These are phyloP conservation scores for Bursaphelenchus okinawaensis DNA, from an alignment of 2,888 invertebrate genomes.

Conservation along the genomic window DNA sequence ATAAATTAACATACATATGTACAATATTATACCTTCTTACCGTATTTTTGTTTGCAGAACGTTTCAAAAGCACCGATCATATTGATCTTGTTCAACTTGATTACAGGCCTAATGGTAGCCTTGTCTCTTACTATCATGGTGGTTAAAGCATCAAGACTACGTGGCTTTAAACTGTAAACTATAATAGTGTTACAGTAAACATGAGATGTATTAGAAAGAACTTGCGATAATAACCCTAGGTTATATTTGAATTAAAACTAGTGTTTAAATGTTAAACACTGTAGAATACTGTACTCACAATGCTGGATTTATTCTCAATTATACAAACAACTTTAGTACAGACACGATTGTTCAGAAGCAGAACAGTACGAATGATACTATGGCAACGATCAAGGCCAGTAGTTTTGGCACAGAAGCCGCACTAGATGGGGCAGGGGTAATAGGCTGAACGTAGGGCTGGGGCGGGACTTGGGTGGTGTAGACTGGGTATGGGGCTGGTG, in stretches of 20 bases:
- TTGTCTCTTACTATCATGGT: constrained; percentile 1
- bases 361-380: not conserved
- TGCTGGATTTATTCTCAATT: not conserved
- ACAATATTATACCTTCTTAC: too few relatives aligned
- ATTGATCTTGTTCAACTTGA: constrained; percentile 5
- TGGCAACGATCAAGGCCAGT: not conserved
- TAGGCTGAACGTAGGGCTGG: not conserved
- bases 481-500: not conserved
- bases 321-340: not conserved
- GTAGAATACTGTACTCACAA: not conserved
- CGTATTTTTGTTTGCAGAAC: too few relatives aligned
- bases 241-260: too few relatives aligned
- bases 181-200: not conserved
- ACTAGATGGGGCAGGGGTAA: not conserved
- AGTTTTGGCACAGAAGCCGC: not conserved
- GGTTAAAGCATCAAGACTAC: not conserved
- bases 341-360: not conserved
- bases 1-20: too few relatives aligned
- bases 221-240: too few relatives aligned
- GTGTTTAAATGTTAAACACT: too few relatives aligned
- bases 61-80: constrained; percentile 1
- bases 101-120: not conserved
- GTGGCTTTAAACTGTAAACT: not conserved
- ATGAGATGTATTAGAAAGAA: too few relatives aligned
- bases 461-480: not conserved